Evolutionary conservation across 1,140 invertebrate species (phyloP), one percentile per base, ranked within the genome.

Genomic region (Cyclargus thomasi): DNA sequence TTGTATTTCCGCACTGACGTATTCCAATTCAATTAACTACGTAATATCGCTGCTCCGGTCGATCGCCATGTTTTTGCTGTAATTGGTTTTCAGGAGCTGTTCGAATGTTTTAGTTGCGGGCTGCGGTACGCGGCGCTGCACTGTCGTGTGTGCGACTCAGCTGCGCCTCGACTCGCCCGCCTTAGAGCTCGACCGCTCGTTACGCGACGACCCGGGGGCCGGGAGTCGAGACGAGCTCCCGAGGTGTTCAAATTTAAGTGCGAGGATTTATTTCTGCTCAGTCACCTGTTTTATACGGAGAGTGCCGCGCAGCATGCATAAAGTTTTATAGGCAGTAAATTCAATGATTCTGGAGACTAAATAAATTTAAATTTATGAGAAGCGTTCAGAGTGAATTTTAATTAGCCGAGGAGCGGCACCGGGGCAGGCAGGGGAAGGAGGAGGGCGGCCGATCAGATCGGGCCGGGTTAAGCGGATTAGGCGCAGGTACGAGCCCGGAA

Each of bases 1-100:
- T 17, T 65, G 55, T 23, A 68, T 55, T 59, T 59, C 53, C 16
- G 53, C 29, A 29, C 29, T 53, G 36, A 21, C 47, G 47, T 53
- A 8, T 23, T n/a, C 47, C 11, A 53, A 35, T 39, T 64, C 16
- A 11, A 35, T 63, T 29, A 35, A 64, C 36, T 36, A 47, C 36
- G 36, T 47, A 47, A 47, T 47, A 47, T 47, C 39, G 39, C 39
- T 2, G 10, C 39, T 47, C 39, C 0, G 2, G 0, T 11, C 29
- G 29, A 29, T 47, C 39, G 39, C 39, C 39, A 47, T 47, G 10
- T 47, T 39, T 47, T 47, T 47, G 1, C 39, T 47, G 39, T 47
- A 47, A 47, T 47, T 47, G 10, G 10, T 47, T 47, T 47, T 47
- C 11, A 47, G 39, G 39, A 47, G 11, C 11, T 47, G 0, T 47